Percentiles rank a stretch among this genome's conserved stretches.
These are phyloP conservation scores for Andrena flavipes DNA, from an alignment of 2,888 invertebrate genomes.

Conservation along the genomic window DNA sequence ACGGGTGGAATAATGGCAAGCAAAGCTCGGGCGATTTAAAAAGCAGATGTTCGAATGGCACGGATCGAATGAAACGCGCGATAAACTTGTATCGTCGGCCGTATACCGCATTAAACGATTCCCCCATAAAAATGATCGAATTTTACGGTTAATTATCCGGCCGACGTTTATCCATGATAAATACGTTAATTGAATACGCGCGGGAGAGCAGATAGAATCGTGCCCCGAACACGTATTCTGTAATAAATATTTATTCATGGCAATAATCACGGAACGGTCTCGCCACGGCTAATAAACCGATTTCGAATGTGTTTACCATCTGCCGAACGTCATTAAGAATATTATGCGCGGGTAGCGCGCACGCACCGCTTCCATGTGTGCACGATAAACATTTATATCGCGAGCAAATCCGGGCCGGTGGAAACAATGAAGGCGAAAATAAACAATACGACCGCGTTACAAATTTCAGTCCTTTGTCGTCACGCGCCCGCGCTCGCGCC, in stretches of 20 bases:
- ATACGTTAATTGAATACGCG: conserved; percentile 25
- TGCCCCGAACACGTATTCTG: not conserved
- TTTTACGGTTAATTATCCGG: conserved; percentile 12
- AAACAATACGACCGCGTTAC: not conserved
- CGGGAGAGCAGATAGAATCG: not conserved
- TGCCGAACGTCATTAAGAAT: conserved; percentile 29
- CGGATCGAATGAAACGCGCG: not conserved
- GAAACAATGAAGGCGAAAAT: not conserved
- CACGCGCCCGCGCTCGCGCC: too few species aligned
- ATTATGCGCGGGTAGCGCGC: not conserved
- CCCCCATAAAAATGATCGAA: conserved; percentile 18
- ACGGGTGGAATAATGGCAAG: not conserved
- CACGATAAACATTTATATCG: conserved; percentile 2
- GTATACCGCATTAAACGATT: not conserved
- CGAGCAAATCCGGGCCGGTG: not conserved
- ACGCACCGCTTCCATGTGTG: not conserved
- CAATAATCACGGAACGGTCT: conserved; percentile 37
- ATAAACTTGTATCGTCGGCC: not conserved
- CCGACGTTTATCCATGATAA: conserved; percentile 18
- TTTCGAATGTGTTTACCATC: conserved; percentile 26
- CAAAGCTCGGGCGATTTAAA: not conserved
- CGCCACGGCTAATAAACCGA: conserved; percentile 29
- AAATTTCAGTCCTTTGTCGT: not conserved
- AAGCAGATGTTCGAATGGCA: too few species aligned
- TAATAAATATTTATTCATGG: conserved; percentile 29